These are phyloP conservation scores for Microcaecilia unicolor DNA, from an alignment of 2,797 vertebrate species.

Conservation along the genomic window DNA sequence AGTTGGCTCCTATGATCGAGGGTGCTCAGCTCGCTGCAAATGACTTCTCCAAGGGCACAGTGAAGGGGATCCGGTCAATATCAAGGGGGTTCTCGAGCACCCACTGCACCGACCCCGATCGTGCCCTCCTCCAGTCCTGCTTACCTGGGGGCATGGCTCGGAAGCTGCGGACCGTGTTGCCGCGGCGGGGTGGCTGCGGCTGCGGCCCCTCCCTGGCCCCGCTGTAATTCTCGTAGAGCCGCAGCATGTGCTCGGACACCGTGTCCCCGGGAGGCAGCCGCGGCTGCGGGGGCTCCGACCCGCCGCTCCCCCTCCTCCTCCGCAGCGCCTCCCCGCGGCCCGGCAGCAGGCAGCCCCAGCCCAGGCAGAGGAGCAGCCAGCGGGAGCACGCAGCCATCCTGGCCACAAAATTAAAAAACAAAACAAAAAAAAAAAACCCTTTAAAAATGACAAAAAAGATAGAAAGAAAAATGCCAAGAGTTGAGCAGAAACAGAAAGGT, in stretches of 20 bases:
- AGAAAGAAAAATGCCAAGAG: too few relatives aligned
- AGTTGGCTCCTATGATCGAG: too few relatives aligned
- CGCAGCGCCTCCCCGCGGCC: background rate
- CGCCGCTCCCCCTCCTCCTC: background rate
- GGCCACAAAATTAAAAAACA: too few relatives aligned
- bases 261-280: conserved; percentile 48
- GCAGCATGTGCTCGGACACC: conserved; percentile 84
- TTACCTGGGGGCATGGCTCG: conserved; percentile 36
- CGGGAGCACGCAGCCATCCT: conserved; percentile 58
- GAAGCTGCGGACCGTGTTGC: conserved; percentile 85
- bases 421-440: too few relatives aligned
- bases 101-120: too few relatives aligned
- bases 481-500: too few relatives aligned
- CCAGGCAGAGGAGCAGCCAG: conserved; percentile 59
- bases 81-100: too few relatives aligned
- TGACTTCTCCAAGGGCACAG: fast-evolving
- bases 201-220: conserved; percentile 24
- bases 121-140: too few relatives aligned
- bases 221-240: conserved; percentile 80
- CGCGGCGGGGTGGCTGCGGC: conserved; percentile 39
- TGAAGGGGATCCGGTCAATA: background rate
- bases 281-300: conserved; percentile 22
- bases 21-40: too few relatives aligned
- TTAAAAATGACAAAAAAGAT: too few relatives aligned
- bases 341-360: conserved; percentile 58